Base-by-base conservation (phyloP, 2,113 vertebrate genomes). In the Phalacrocorax pelagicus region DNA sequence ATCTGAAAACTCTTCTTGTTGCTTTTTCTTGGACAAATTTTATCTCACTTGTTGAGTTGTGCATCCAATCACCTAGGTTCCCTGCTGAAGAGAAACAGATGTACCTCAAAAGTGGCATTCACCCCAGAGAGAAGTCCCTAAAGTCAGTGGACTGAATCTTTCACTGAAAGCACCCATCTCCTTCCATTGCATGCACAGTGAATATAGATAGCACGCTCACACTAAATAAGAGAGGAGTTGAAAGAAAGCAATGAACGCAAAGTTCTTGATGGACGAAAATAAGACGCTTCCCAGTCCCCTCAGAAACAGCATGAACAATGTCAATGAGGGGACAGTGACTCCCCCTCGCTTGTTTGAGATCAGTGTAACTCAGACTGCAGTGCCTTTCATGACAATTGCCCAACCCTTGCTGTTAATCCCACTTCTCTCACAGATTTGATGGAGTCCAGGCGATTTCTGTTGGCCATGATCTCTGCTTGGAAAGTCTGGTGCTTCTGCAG, bases 401-500 rank as follows among this genome's bases (percentile, higher is more conserved):
- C 82, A 61, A 57, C 36, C 70, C 73, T 23, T 70, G 51, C 44
- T 46, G 52, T 19, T n/a, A 77, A 34, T 52, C 95, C 96, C 1
- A 1, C 63, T 92, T 87, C 82, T 36, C 96, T 95, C 97, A 99
- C 98, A 97, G 98, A 97, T 90, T 81, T 97, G 62, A 98, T 98
- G 46, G 96, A 62, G 62, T 98, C 98, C 61, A 99, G 96, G 32
- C 81, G 92, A 91, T 98, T 98, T 77, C 90, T 97, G 22, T 98
- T 98, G 8, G 98, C 98, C 38, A 98, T 97, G 87, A 99, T 97
- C 97, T 99, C 98, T 1, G 98, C 98, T 92, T 99, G 98, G 46
- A 99, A 99, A 82, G 97, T 97, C 91, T 98, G 98, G 73, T 99
- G 99, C 84, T 98, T 98, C 88, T 97, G 96, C 54, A 99, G 92